Base-by-base conservation (phyloP, 1,140 invertebrate species). In the Muscidifurax raptorellus region DNA sequence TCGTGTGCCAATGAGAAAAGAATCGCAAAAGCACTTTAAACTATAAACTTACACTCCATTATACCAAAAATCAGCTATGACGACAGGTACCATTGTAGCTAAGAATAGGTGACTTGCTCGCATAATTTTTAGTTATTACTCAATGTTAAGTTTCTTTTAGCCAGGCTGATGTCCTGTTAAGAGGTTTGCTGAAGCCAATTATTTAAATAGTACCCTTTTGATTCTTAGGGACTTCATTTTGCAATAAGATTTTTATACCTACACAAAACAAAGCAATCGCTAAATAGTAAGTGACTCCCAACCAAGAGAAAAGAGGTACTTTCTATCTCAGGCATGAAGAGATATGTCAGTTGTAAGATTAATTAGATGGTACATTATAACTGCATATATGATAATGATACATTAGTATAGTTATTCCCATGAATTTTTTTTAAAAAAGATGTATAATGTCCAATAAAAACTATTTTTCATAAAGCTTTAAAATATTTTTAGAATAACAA, bases 41-140 rank as follows among this genome's bases (percentile, higher is more conserved):
- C 77, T 83, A 28, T 80, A 47, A 87, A 93, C 92, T 93, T 93
- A 93, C 92, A 89, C 87, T 92, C 90, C 89, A 71, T 86, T 90
- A 88, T 90, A 91, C 91, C 91, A 92, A 85, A 91, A 90, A 90
- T 92, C 90, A 90, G 91, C 86, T 85, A 89, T 80, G 88, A 86
- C 67, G 89, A 91, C 86, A 85, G 90, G 89, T 83, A 91, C 77
- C 88, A 91, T 78, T 86, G 88, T 88, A 87, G 88, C 88, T 90
- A 91, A 89, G 80, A 91, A 89, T 87, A 90, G 86, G 82, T 90
- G 90, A 87, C 82, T 88, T 84, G 88, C 88, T 90, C 86, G 87
- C 91, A 90, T 91, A 86, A 89, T 90, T 91, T 87, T 92, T 91
- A 92, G 88, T 91, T 87, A 78, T 67, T 90, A 86, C 44, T 80